A percentile compares a stretch with the other conserved stretches of the same genome.
These are phyloP conservation scores for Belgica antarctica DNA, from an alignment of 2,888 invertebrate genomes.

Conservation along the genomic window DNA sequence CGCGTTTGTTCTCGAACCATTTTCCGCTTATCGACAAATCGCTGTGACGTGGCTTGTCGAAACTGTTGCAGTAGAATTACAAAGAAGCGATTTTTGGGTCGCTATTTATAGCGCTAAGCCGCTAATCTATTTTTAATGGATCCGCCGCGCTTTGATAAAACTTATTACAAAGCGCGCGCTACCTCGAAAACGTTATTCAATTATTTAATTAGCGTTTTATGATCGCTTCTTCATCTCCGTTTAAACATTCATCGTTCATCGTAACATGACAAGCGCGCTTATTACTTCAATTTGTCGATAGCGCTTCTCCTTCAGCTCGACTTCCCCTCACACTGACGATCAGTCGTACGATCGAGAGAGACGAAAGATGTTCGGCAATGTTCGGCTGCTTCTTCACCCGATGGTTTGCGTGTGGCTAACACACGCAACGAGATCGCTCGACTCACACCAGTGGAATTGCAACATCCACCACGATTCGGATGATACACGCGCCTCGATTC, in stretches of 20 bases:
- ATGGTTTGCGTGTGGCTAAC: background rate
- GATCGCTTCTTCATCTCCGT: background rate
- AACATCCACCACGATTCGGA: background rate
- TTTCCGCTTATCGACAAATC: no score
- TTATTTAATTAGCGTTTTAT: constrained; percentile 40
- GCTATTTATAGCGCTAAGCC: background rate
- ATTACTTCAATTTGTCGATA: constrained; percentile 33
- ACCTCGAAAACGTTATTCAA: constrained; percentile 7
- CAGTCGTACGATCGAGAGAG: constrained; percentile 25
- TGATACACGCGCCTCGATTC: constrained; percentile 39
- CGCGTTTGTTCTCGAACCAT: background rate
- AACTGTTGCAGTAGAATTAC: background rate
- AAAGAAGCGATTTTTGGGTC: background rate
- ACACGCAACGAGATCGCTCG: background rate
- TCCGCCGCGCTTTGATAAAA: background rate
- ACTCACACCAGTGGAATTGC: constrained; percentile 1
- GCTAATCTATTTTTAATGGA: background rate
- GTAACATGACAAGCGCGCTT: constrained; percentile 21
- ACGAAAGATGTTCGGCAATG: background rate
- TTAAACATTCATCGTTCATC: constrained; percentile 20
- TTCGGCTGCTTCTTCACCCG: background rate
- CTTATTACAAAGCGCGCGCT: constrained; percentile 8
- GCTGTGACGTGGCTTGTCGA: background rate
- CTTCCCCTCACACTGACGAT: constrained; percentile 13
- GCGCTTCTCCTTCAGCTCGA: background rate